Evolutionary conservation across 37 sponge, comb jelly and placozoan species (phyloP).

Genomic region (Axinella damicornis): DNA sequence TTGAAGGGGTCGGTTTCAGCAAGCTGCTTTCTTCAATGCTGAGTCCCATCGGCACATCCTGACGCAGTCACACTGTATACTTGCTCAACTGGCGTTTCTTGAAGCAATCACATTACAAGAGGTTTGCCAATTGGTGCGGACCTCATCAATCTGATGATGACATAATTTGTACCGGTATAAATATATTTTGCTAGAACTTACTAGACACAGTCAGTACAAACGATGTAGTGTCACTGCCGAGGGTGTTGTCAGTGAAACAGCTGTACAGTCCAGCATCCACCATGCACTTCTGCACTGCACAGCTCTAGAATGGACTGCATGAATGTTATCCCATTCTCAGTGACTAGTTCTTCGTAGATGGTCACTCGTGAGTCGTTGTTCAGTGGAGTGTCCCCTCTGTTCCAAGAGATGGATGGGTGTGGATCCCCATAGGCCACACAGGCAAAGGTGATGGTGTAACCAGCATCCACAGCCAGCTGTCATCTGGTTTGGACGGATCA

Average conservation of each 20-base stretch:
- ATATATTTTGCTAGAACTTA: too few relatives aligned
- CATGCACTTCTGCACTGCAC: background rate
- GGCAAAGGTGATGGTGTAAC: background rate
- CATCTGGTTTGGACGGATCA: background rate
- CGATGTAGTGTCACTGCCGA: background rate
- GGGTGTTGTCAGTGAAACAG: background rate
- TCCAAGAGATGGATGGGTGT: slow-evolving; percentile 1
- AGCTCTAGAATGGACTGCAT: slow-evolving; percentile 17
- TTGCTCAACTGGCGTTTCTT: too few relatives aligned
- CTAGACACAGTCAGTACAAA: background rate
- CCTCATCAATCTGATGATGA: background rate
- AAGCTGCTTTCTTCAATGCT: too few relatives aligned
- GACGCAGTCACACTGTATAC: too few relatives aligned
- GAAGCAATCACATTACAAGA: too few relatives aligned
- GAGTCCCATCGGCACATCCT: too few relatives aligned
- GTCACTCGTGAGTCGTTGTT: background rate
- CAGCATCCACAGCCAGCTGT: background rate
- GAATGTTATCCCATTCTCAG: background rate
- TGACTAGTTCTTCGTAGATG: slow-evolving; percentile 10
- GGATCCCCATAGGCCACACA: slow-evolving; percentile 34
- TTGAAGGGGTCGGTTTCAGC: too few relatives aligned
- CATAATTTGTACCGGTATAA: too few relatives aligned
- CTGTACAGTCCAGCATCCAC: slow-evolving; percentile 16
- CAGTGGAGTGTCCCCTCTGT: background rate
- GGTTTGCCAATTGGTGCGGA: too few relatives aligned